Conservation (phyloP, 2,113 vertebrate species). For the Progne subis region DNA sequence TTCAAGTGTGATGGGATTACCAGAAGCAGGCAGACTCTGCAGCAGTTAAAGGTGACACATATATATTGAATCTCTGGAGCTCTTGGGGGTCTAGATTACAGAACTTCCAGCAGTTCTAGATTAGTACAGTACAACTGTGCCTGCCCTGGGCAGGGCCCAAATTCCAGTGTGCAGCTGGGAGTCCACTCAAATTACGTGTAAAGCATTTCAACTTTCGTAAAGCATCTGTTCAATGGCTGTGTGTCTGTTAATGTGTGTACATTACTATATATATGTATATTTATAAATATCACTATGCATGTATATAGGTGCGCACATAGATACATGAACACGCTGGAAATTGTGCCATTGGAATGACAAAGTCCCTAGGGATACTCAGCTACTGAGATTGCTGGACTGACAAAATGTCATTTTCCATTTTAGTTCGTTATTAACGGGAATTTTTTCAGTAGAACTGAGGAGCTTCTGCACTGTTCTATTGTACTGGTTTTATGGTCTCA, state of each 20-base stretch:
- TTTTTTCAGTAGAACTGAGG: neutral
- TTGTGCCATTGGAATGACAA: neutral
- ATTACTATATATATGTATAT: conserved; percentile 23
- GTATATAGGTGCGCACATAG: neutral
- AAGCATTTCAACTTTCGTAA: neutral
- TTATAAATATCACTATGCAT: neutral
- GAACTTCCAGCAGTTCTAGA: neutral
- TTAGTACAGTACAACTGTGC: neutral
- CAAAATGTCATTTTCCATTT: conserved; percentile 5
- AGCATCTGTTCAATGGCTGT: neutral
- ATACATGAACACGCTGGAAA: neutral
- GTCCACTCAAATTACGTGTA: neutral
- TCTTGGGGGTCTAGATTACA: neutral
- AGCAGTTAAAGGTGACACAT: neutral
- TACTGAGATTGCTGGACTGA: neutral
- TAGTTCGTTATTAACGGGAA: neutral
- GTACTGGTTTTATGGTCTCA: conserved; percentile 27
- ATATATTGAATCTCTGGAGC: neutral
- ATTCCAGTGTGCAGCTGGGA: neutral
- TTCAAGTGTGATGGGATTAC: neutral
- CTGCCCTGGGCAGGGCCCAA: neutral
- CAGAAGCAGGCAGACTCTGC: neutral
- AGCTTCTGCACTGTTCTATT: conserved; percentile 18
- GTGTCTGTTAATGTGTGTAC: neutral
- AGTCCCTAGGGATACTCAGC: neutral